Evolutionary conservation across 2,113 vertebrate species (phyloP), one percentile per base, ranked within the genome.

Genomic region (Lepidothrix coronata): DNA sequence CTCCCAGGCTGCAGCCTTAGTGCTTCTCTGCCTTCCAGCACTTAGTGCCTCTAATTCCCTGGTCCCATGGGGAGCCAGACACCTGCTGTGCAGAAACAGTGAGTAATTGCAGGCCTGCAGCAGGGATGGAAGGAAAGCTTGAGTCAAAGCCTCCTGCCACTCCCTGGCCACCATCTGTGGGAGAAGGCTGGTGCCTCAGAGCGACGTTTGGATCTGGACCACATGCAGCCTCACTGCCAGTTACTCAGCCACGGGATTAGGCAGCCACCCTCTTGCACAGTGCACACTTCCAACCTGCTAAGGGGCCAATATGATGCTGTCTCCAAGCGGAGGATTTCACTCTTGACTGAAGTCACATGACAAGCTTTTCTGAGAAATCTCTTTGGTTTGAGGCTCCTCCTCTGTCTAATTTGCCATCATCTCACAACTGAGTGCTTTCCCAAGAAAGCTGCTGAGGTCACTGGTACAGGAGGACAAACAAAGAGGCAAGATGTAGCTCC

Each of bases 181-280:
- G 46, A 71, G 49, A 70, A 70, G 27, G 27, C 8, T 62, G 48
- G 4, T 88, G 77, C 41, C 57, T 43, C 17, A 22, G 52, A 61
- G 44, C 18, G 49, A 8, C 2, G 1, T 63, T 11, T 48, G 18
- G 30, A 35, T 43, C 31, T 24, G 44, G 39, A 85, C 33, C 43
- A 28, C 0, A 0, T 0, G 14, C 58, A 73, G 24, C 22, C 41
- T 41, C 2, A 0, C 11, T 46, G 43, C 21, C 0, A 0, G 33
- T 21, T 41, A 24, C 27, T 12, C n/a, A 5, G 28, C 22, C 63
- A 31, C 0, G 0, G 41, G 54, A 70, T 44, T 37, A 66, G 49
- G 37, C 21, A 73, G 49, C 14, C 51, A 49, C 3, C 21, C 9
- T 22, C 12, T 44, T 44, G 11, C 44, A 44, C 37, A 19, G 10